These are phyloP conservation scores for Abrostola triplasia DNA, from an alignment of 2,888 invertebrate genomes.

Conservation along the genomic window DNA sequence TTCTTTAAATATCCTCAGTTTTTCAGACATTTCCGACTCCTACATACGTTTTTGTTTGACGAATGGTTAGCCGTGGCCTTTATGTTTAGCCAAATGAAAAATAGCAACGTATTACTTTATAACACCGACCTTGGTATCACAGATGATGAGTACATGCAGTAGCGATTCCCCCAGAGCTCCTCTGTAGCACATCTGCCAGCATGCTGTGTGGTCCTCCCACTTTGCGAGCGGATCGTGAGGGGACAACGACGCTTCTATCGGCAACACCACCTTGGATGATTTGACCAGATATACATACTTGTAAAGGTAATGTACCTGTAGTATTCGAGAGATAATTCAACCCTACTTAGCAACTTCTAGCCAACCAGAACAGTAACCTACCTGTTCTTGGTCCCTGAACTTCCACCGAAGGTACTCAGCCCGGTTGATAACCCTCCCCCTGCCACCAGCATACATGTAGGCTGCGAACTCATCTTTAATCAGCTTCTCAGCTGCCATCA, in stretches of 20 bases:
- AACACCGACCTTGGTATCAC: conserved; percentile 93
- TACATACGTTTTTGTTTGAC: too few species aligned
- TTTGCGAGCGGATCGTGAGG: conserved; percentile 95
- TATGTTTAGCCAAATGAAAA: too few species aligned
- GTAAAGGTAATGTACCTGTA: too few species aligned
- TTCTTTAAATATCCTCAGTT: too few species aligned
- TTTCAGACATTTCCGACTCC: too few species aligned
- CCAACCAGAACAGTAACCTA: conserved; percentile 51
- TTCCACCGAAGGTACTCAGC: conserved; percentile 97
- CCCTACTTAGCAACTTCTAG: too few species aligned
- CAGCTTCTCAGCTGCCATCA: conserved; percentile 94
- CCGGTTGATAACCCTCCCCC: conserved; percentile 94
- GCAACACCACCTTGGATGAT: conserved; percentile 90
- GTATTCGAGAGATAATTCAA: too few species aligned
- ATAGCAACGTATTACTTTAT: too few species aligned
- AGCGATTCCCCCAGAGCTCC: conserved; percentile 98
- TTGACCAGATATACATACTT: too few species aligned
- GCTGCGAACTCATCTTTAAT: conserved; percentile 95
- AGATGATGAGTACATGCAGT: conserved; percentile 97
- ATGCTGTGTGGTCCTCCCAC: conserved; percentile 97
- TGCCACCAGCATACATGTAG: conserved; percentile 95
- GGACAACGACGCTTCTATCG: conserved; percentile 95
- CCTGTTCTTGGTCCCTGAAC: conserved; percentile 94
- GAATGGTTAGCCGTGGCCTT: too few species aligned
- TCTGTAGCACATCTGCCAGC: conserved; percentile 99